phyloP scores from a whole-genome alignment of 2,113 vertebrate species.

The Vicugna pacos region DNA sequence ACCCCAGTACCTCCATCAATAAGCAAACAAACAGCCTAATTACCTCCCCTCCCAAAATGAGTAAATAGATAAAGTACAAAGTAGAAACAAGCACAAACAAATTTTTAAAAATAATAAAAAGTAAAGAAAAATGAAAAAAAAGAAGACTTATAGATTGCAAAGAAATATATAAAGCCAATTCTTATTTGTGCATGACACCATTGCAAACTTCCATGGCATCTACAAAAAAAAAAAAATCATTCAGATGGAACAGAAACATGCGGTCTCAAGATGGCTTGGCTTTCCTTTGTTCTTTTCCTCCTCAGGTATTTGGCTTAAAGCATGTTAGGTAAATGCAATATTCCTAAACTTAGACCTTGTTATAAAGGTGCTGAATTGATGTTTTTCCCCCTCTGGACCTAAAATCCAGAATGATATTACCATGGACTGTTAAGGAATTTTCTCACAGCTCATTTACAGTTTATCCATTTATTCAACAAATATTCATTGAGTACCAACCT shows the following conservation, averaged over 20 bases:
- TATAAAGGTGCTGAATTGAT: neutral
- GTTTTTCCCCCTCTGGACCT: neutral
- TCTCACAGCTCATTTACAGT: neutral
- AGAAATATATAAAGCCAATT: no score
- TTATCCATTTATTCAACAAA: neutral
- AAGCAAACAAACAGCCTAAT: no score
- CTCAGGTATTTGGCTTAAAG: neutral
- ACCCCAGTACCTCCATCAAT: no score
- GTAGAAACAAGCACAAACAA: no score
- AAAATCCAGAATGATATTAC: neutral
- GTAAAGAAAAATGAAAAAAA: no score
- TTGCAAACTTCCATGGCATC: no score
- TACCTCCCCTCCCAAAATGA: no score
- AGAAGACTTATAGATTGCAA: no score
- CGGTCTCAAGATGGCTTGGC: neutral
- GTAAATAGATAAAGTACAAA: no score
- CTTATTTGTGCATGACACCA: no score
- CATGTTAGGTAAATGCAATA: neutral
- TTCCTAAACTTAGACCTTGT: neutral
- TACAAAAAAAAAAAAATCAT: no score
- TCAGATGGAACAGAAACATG: neutral
- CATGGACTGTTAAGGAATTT: neutral
- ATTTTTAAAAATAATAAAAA: no score
- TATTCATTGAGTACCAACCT: neutral
- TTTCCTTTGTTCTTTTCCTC: neutral